Percentiles rank a stretch among this genome's conserved stretches.
These are phyloP conservation scores for Orestias chungarensis DNA, from an alignment of 2,797 vertebrate genomes.

Conservation along the genomic window DNA sequence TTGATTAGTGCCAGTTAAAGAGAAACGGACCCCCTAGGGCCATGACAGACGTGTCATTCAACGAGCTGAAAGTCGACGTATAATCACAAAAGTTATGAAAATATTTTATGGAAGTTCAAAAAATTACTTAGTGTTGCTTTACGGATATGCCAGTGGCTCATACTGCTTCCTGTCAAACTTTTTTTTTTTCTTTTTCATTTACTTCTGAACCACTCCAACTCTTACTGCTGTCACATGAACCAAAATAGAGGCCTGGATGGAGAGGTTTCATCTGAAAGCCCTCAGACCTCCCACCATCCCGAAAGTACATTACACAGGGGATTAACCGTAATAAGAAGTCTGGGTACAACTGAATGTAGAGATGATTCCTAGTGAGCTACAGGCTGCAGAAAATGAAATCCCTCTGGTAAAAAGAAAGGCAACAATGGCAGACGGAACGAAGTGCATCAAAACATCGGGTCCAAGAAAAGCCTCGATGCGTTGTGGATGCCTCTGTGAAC, in stretches of 20 bases:
- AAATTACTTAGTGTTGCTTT: too few species aligned
- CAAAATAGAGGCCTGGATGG: slow-evolving; percentile 47
- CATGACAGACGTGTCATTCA: too few species aligned
- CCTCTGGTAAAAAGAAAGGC: slow-evolving; percentile 49
- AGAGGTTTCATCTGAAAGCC: slow-evolving; percentile 38
- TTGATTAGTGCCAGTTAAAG: too few species aligned
- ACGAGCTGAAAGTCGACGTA: too few species aligned
- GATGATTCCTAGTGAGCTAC: slow-evolving; percentile 60
- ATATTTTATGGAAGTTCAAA: too few species aligned
- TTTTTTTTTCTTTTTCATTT: too few species aligned
- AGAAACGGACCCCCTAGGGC: too few species aligned
- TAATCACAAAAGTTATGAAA: too few species aligned
- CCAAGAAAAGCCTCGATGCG: slow-evolving; percentile 31
- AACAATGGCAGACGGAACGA: slow-evolving; percentile 55
- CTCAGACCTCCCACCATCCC: slow-evolving; percentile 27
- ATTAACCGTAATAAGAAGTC: slow-evolving; percentile 59
- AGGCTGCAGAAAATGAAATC: slow-evolving; percentile 57
- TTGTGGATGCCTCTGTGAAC: slow-evolving; percentile 48
- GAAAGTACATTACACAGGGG: slow-evolving; percentile 52
- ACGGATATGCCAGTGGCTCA: too few species aligned
- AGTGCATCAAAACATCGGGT: slow-evolving; percentile 38
- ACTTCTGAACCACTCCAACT: slow-evolving; percentile 26
- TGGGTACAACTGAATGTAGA: slow-evolving; percentile 37
- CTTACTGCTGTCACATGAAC: slow-evolving; percentile 39
- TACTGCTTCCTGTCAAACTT: too few species aligned